phyloP scores from a whole-genome alignment of 2,888 invertebrate genomes.

The Papilio protenor region DNA sequence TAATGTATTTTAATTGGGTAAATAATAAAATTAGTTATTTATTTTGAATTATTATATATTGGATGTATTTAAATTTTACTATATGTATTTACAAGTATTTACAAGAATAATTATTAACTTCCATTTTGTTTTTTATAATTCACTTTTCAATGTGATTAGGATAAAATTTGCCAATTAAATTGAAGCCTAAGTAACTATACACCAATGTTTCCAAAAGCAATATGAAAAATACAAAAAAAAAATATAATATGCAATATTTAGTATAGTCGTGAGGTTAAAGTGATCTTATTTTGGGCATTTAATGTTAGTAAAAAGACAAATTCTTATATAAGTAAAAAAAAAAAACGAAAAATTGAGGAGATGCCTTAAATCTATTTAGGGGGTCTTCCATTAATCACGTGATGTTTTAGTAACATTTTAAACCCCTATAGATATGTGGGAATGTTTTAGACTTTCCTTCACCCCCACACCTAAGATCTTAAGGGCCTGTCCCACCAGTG shows the following conservation, averaged over 20 bases:
- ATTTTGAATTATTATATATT: neutral
- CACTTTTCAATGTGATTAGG: slow-evolving; percentile 36
- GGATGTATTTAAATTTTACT: slow-evolving; percentile 34
- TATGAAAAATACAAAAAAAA: slow-evolving; percentile 22
- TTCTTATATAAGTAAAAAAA: slow-evolving; percentile 11
- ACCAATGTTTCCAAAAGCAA: slow-evolving; percentile 40
- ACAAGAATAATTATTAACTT: slow-evolving; percentile 17
- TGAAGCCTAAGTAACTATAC: slow-evolving; percentile 28
- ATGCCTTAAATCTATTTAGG: slow-evolving; percentile 23
- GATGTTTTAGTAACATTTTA: too few species aligned
- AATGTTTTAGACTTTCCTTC: too few species aligned
- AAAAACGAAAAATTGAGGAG: slow-evolving; percentile 8
- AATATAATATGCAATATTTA: slow-evolving; percentile 17
- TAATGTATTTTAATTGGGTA: neutral
- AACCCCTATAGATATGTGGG: too few species aligned
- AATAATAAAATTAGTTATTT: slow-evolving; percentile 15
- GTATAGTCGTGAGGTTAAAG: neutral
- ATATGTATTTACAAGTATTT: slow-evolving; percentile 24
- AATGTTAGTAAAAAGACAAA: slow-evolving; percentile 6
- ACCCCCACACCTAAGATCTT: too few species aligned
- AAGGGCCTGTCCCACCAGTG: too few species aligned
- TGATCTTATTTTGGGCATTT: slow-evolving; percentile 11
- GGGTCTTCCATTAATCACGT: too few species aligned
- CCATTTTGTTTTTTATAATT: neutral
- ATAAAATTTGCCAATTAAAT: slow-evolving; percentile 36